Evolutionary conservation across 2,113 vertebrate genomes (phyloP).

Genomic region (Syngnathus floridae): DNA sequence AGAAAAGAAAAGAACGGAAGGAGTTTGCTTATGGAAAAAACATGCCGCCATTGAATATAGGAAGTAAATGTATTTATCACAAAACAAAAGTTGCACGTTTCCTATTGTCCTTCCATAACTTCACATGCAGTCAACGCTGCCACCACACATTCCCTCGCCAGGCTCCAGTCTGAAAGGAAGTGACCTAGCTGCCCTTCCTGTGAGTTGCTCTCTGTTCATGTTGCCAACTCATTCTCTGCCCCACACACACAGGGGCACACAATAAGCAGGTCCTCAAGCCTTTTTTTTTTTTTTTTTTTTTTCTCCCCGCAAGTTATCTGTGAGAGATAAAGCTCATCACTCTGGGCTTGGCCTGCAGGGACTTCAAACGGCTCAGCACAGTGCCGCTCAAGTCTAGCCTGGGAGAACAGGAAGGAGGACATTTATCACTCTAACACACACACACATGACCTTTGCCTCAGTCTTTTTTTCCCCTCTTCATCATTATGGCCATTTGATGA

Average conservation of each 20-base stretch:
- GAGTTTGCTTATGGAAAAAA: not conserved
- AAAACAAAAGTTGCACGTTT: not conserved
- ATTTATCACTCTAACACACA: slow-evolving; percentile 71
- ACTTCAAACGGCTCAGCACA: slow-evolving; percentile 58
- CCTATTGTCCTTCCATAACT: slow-evolving; percentile 1
- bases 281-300: too few relatives aligned
- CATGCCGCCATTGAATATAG: not conserved
- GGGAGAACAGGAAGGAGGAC: slow-evolving; percentile 61
- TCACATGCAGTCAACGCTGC: slow-evolving; percentile 7
- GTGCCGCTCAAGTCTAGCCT: slow-evolving; percentile 45
- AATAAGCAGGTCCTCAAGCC: slow-evolving; percentile 41
- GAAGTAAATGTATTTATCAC: not conserved
- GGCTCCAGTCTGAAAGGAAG: slow-evolving; percentile 61
- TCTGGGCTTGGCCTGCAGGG: slow-evolving; percentile 42
- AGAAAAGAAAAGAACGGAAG: slow-evolving; percentile 14
- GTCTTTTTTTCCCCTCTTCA: slow-evolving; percentile 31
- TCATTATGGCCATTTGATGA: slow-evolving; percentile 21
- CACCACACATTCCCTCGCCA: slow-evolving; percentile 38
- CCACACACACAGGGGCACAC: slow-evolving; percentile 21
- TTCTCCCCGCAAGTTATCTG: slow-evolving; percentile 58
- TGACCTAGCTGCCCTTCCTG: slow-evolving; percentile 65
- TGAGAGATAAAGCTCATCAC: slow-evolving; percentile 65
- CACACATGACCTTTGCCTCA: slow-evolving; percentile 46
- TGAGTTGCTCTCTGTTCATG: slow-evolving; percentile 53
- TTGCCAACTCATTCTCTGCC: slow-evolving; percentile 37